Conservation (phyloP, 2,888 invertebrate species). For the Athetis lepigone region DNA sequence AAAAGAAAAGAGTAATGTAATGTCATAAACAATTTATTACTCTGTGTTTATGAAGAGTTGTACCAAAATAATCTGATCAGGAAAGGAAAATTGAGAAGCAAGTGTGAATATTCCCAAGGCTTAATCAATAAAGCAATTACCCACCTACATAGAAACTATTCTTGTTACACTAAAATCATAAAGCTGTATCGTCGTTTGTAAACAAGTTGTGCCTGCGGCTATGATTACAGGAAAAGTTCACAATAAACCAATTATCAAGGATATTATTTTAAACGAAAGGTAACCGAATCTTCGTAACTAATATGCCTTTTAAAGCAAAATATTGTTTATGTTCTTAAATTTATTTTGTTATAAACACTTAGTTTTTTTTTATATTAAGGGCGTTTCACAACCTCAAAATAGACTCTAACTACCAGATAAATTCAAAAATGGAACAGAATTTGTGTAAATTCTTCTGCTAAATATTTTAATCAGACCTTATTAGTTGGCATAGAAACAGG, state of each 20-base stretch:
- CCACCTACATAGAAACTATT: constrained; percentile 1
- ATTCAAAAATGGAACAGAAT: too few species aligned
- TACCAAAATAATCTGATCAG: not conserved
- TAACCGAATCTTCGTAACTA: not conserved
- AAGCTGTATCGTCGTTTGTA: constrained; percentile 5
- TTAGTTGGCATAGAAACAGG: too few species aligned
- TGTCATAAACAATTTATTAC: too few species aligned
- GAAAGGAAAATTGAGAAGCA: constrained; percentile 3
- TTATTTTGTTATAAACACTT: too few species aligned
- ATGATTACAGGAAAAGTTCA: not conserved
- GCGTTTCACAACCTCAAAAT: too few species aligned
- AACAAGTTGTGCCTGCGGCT: not conserved
- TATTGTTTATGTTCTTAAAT: too few species aligned
- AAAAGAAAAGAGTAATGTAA: too few species aligned
- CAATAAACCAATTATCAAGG: constrained; percentile 1
- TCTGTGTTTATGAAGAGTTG: not conserved
- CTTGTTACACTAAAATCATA: constrained; percentile 18
- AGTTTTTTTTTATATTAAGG: too few species aligned
- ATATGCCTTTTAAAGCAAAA: not conserved
- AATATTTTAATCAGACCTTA: too few species aligned
- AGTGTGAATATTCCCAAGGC: constrained; percentile 26
- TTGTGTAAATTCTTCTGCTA: too few species aligned
- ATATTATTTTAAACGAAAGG: not conserved
- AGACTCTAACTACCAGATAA: too few species aligned
- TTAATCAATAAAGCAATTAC: constrained; percentile 21